Evolutionary conservation across 2,888 invertebrate species (phyloP), one percentile per base, ranked within the genome.

Genomic region (Meiosimyza decipiens): DNA sequence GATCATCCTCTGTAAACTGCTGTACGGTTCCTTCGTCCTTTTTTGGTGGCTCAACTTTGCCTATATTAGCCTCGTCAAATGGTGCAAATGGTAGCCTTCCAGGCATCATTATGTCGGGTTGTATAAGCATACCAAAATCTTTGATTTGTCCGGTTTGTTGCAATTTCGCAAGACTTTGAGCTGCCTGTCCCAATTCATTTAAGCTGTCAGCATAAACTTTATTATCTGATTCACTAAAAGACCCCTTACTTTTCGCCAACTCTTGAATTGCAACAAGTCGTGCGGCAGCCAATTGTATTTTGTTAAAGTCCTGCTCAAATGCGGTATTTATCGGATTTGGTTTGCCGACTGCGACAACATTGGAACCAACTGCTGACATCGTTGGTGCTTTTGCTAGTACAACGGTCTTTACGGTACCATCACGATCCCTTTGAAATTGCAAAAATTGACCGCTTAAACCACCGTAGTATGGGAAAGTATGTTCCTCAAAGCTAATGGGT

Each of bases 361-460:
- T 66, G 9, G 51, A 9, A 9, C 66, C 73, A 2, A 68, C 47
- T 28, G 33, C 40, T 51, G 69, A 72, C 2, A 75, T 71, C 62
- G 73, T 18, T 5, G 77, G 73, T 1, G 71, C 73, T 57, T 74
- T 73, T 57, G 73, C 72, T 69, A 81, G 52, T 18, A 81, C 73
- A 55, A 75, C 76, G 66, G 77, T 78, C 65, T 76, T 75, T 6
- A 79, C 15, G 63, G 71, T 77, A 71, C 80, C 81, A 63, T 80
- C 80, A 13, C 64, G 63, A 62, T 79, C 79, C 9, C 49, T 55
- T 59, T 79, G 81, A 66, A 84, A 68, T 70, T 83, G 81, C 51
- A 92, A 85, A 71, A 91, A 90, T 84, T 93, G 92, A 0, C 93
- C 93, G 81, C 90, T 91, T 2, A 90, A 91, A 49, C 93, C 93